Base-by-base conservation (phyloP, 92 coral and sea anemone species). In the Hydrozoanthus gracilis region DNA sequence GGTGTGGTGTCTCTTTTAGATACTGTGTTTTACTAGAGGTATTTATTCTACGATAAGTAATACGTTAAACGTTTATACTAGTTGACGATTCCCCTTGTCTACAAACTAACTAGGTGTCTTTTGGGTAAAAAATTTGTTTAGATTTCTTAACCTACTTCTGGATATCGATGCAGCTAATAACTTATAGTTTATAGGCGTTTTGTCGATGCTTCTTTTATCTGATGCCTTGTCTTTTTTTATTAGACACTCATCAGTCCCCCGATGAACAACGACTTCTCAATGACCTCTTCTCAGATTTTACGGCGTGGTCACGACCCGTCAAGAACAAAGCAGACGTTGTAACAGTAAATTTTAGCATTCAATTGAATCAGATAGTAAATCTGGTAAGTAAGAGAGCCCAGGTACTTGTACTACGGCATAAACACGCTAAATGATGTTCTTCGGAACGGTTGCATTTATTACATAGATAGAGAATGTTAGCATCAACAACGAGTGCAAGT, bases 251-350 rank as follows among this genome's bases (percentile, higher is more conserved):
- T 71, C 83, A 61, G 70, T 61, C 71, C 69, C 70, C 83, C 7
- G 83, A 78, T 56, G 83, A 78, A 44, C 72, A 78, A 5, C 71
- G 83, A 15, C 83, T 78, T 15, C 72, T 78, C 50, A 78, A 58
- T 13, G 83, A 78, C 52, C 72, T 78, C 6, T 78, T 78, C 72
- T 45, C 70, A 4, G 48, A 61, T 51, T 78, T 60, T 44, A 44
- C 83, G 71, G 83, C 83, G 16, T 78, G 83, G 83, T 78, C 83
- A 58, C 83, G 83, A 14, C 83, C 83, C 15, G 83, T 78, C 9
- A 48, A 61, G 39, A n/a, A 78, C 6, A 78, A 78, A 48, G 49
- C 16, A 60, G 83, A 78, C 54, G 83, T 78, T 10, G 83, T 78
- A 16, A 78, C 51, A 3, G 83, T 78, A 12, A 78, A 78, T 15